A percentile compares a stretch with the other conserved stretches of the same genome.
Evolutionary conservation across 1,140 invertebrate species (phyloP).

Genomic region (Andricus grossulariae): DNA sequence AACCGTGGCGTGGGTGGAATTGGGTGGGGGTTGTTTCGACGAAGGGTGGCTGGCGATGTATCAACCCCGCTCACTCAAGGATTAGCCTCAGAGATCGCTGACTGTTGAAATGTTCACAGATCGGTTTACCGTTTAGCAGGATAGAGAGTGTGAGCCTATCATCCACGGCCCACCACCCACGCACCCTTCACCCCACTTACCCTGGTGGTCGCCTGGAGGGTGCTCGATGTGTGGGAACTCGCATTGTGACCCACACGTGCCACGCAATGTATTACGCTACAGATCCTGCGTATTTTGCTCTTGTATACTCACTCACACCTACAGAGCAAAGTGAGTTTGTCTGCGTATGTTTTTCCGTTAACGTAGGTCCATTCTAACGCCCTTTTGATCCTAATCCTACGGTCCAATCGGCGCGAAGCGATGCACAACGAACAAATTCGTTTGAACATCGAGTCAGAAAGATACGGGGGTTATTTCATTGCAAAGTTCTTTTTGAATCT

Average conservation of each 20-base stretch:
- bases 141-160: slow-evolving; percentile 71
- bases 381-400: slow-evolving; percentile 36
- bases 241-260: slow-evolving; percentile 73
- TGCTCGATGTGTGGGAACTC: slow-evolving; percentile 68
- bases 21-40: slow-evolving; percentile 37
- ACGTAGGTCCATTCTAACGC: slow-evolving; percentile 11
- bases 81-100: slow-evolving; percentile 75
- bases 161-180: slow-evolving; percentile 53
- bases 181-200: slow-evolving; percentile 49
- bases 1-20: background rate
- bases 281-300: slow-evolving; percentile 40
- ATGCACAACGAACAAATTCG: slow-evolving; percentile 35
- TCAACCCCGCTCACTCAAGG: slow-evolving; percentile 69
- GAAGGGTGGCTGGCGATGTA: slow-evolving; percentile 56
- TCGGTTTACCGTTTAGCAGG: slow-evolving; percentile 76
- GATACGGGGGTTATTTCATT: background rate
- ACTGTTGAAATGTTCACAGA: slow-evolving; percentile 76
- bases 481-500: slow-evolving; percentile 1
- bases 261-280: slow-evolving; percentile 66
- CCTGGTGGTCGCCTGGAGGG: slow-evolving; percentile 46
- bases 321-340: background rate
- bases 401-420: slow-evolving; percentile 27
- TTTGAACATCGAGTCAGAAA: slow-evolving; percentile 11
- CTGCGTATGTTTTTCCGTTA: slow-evolving; percentile 24
- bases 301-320: background rate